These are phyloP conservation scores for Lemur catta DNA, from an alignment of 2,797 vertebrate species.

Conservation along the genomic window DNA sequence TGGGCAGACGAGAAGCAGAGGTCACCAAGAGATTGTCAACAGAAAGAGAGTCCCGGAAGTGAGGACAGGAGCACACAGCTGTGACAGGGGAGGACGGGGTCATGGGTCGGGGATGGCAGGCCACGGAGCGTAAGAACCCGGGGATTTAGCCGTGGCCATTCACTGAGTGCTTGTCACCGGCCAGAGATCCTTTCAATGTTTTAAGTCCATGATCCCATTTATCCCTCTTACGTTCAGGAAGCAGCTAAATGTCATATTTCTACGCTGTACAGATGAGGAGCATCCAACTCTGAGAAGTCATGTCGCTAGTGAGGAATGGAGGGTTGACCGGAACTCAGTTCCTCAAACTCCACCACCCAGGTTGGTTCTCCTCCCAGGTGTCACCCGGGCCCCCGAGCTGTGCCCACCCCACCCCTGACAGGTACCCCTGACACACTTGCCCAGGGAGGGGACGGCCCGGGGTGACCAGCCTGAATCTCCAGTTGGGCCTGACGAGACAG, in stretches of 20 bases:
- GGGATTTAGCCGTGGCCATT: background rate
- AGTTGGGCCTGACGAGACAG: background rate
- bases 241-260: background rate
- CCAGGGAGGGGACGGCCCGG: accelerated
- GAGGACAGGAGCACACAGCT: background rate
- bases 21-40: background rate
- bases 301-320: background rate
- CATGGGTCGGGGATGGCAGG: background rate
- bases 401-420: background rate
- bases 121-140: background rate
- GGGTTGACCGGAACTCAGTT: background rate
- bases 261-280: background rate
- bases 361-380: background rate
- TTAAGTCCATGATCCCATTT: background rate
- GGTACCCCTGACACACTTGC: accelerated
- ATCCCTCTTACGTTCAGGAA: background rate
- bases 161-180: background rate
- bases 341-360: background rate
- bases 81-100: background rate
- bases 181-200: background rate
- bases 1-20: background rate
- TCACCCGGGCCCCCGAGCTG: accelerated
- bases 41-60: background rate
- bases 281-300: background rate
- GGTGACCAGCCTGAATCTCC: background rate